Evolutionary conservation across 1,140 invertebrate genomes (phyloP).

Genomic region (Lasioglossum albipes): DNA sequence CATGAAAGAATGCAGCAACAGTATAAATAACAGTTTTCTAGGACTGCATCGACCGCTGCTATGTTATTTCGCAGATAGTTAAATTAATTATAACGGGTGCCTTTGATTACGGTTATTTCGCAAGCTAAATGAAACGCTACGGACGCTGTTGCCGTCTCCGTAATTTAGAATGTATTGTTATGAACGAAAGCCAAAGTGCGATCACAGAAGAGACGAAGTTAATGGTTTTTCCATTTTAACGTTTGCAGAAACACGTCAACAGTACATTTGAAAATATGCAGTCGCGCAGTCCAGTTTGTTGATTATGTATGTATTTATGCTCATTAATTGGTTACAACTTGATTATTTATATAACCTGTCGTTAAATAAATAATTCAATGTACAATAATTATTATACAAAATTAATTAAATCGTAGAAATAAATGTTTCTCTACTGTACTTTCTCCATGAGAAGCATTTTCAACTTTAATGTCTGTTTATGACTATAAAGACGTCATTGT

Average conservation of each 20-base stretch:
- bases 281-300: not conserved
- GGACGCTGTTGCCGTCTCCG: not conserved
- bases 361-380: too few species aligned
- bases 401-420: too few species aligned
- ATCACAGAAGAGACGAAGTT: not conserved
- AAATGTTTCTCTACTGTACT: too few species aligned
- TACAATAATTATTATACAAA: too few species aligned
- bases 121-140: constrained; percentile 2
- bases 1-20: not conserved
- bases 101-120: not conserved
- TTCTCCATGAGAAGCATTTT: too few species aligned
- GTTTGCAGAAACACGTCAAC: not conserved
- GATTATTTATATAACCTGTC: too few species aligned
- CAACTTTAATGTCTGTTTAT: too few species aligned
- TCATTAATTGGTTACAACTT: too few species aligned
- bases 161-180: constrained; percentile 8
- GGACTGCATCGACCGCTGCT: too few species aligned
- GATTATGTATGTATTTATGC: not conserved
- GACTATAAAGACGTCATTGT: too few species aligned
- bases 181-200: constrained; percentile 1
- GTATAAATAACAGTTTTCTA: not conserved
- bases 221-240: not conserved
- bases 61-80: not conserved
- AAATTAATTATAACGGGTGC: constrained; percentile 9
- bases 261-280: constrained; percentile 1